Conservation (phyloP, 2,888 invertebrate species). For the Stratiomys singularior region DNA sequence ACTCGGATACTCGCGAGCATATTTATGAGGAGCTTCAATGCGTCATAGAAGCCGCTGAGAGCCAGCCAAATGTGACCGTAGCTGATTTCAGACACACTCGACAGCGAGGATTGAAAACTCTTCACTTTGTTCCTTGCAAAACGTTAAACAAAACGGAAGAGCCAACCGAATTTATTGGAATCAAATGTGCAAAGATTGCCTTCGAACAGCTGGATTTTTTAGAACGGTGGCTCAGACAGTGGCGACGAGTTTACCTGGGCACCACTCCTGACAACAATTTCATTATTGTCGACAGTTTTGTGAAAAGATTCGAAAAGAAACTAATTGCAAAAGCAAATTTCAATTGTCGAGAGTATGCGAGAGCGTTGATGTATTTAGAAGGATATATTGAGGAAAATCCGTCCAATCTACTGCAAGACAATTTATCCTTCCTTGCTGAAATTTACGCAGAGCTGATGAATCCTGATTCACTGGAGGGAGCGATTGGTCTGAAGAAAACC, state of each 20-base stretch:
- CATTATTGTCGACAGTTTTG: slow-evolving; percentile 61
- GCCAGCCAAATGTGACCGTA: slow-evolving; percentile 11
- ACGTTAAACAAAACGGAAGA: slow-evolving; percentile 40
- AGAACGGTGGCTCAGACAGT: slow-evolving; percentile 78
- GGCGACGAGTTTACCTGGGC: slow-evolving; percentile 41
- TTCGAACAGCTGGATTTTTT: slow-evolving; percentile 81
- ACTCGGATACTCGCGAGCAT: slow-evolving; percentile 62
- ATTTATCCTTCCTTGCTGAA: slow-evolving; percentile 75
- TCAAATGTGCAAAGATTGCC: slow-evolving; percentile 74
- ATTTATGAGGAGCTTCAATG: slow-evolving; percentile 70
- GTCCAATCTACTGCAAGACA: slow-evolving; percentile 67
- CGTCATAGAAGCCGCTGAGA: slow-evolving; percentile 63
- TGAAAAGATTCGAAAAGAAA: slow-evolving; percentile 70
- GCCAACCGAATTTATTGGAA: slow-evolving; percentile 63
- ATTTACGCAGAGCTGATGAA: slow-evolving; percentile 90
- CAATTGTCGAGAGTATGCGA: slow-evolving; percentile 77
- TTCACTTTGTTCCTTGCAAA: slow-evolving; percentile 48
- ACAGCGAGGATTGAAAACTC: slow-evolving; percentile 45
- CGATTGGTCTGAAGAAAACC: slow-evolving; percentile 77
- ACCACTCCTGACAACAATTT: slow-evolving; percentile 52
- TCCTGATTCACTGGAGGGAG: slow-evolving; percentile 88
- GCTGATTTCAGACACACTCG: slow-evolving; percentile 44
- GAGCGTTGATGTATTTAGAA: slow-evolving; percentile 81
- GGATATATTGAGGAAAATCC: slow-evolving; percentile 73
- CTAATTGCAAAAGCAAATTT: slow-evolving; percentile 79